Percentiles rank a stretch among this genome's conserved stretches.
phyloP scores from a whole-genome alignment of 2,113 vertebrate species.

The Dendropsophus ebraccatus region DNA sequence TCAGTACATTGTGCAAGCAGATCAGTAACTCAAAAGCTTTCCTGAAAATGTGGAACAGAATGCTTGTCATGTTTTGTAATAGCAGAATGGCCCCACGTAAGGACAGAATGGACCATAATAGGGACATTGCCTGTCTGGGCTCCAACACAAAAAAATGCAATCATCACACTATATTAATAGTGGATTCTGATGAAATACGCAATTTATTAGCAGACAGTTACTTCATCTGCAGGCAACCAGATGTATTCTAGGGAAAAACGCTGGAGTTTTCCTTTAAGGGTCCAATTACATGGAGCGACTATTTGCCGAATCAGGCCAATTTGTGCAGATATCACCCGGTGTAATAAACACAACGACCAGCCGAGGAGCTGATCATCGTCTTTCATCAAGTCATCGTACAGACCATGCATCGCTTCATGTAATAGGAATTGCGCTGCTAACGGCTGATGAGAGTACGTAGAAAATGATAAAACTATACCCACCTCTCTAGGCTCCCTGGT shows the following conservation, averaged over 20 bases:
- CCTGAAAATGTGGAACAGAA: slow-evolving; percentile 57
- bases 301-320: too few relatives aligned
- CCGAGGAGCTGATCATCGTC: too few relatives aligned
- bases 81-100: not conserved
- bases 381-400: too few relatives aligned
- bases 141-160: not conserved
- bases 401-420: too few relatives aligned
- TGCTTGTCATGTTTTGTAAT: slow-evolving; percentile 18
- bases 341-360: too few relatives aligned
- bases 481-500: too few relatives aligned
- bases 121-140: not conserved
- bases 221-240: not conserved
- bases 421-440: too few relatives aligned
- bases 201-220: not conserved
- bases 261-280: too few relatives aligned
- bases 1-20: slow-evolving; percentile 31
- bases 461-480: too few relatives aligned
- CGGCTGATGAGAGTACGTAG: too few relatives aligned
- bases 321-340: too few relatives aligned
- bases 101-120: slow-evolving; percentile 22
- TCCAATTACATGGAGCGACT: too few relatives aligned
- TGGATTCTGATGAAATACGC: not conserved
- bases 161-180: not conserved
- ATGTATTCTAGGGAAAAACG: not conserved
- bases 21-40: slow-evolving; percentile 55